phyloP scores from a whole-genome alignment of 2,888 invertebrate genomes.

The Microplitis manilae region DNA sequence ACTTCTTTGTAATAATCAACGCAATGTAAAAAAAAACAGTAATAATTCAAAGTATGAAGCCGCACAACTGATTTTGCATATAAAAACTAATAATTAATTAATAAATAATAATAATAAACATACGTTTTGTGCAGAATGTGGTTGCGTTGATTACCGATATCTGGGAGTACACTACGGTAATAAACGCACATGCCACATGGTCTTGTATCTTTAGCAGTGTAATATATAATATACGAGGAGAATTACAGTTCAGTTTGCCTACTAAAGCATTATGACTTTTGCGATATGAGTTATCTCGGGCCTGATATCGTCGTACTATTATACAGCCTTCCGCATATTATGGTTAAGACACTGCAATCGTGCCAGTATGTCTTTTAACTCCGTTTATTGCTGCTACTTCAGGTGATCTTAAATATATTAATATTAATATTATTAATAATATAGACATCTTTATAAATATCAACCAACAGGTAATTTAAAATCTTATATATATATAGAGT shows the following conservation, averaged over 20 bases:
- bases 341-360: conserved; percentile 12
- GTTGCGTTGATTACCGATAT: too few species aligned
- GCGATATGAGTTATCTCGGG: conserved; percentile 60
- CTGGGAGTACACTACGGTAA: background rate
- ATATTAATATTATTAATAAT: background rate
- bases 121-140: too few species aligned
- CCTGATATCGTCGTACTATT: conserved; percentile 48
- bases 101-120: too few species aligned
- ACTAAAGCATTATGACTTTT: conserved; percentile 35
- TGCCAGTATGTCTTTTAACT: conserved; percentile 12
- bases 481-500: background rate
- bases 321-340: conserved; percentile 43
- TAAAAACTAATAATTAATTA: too few species aligned
- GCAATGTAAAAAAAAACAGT: too few species aligned
- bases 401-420: conserved; percentile 1
- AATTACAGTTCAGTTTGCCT: conserved; percentile 24
- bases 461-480: background rate
- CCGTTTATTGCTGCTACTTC: conserved; percentile 26
- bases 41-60: too few species aligned
- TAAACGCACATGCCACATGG: background rate
- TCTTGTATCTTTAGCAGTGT: conserved; percentile 6
- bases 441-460: background rate
- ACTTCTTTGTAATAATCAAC: too few species aligned
- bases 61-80: too few species aligned
- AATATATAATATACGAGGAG: conserved; percentile 6